Base-by-base conservation (phyloP, 2,888 invertebrate species). In the Sphaerophoria taeniata region DNA sequence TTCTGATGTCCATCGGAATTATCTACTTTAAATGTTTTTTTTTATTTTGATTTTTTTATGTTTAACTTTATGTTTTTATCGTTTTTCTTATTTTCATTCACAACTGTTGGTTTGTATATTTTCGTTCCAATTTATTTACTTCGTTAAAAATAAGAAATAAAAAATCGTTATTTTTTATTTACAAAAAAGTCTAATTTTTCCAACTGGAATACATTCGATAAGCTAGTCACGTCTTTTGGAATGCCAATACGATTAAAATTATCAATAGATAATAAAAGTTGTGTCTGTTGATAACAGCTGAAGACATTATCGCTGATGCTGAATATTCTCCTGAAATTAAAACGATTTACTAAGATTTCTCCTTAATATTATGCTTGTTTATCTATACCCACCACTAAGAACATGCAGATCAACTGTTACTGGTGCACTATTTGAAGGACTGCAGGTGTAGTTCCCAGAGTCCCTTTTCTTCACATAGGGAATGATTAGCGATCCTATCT, bases 381-480 rank as follows among this genome's bases (percentile, higher is more conserved):
- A 36, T 6, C 4, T 43, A 34, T 51, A 89, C 90, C 94, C 92
- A 97, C 98, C 97, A 92, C 97, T 97, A 88, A 98, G 94, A 88
- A 98, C 97, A 93, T 98, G 98, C 89, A 98, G 94, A 91, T 97
- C 95, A 87, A 97, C 96, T 91, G 96, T 97, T 87, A 97, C 97
- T 84, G 97, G 95, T 92, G 96, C 96, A 88, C 97, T 95, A 93
- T 98, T 99, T 89, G 97, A 97, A 87, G 99, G 98, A 90, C 96
- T 95, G 93, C 98, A 98, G 78, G 98, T 98, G 93, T 99, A 99
- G 93, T 97, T 97, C 88, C 97, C 92, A 34, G 92, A 91, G 87
- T 92, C 92, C 88, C 90, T 90, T 87, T 92, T 92, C 75, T 90
- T 91, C 78, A 92, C 92, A 87, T 90, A 89, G 39, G 92, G 92